Base-by-base conservation (phyloP, 35 echinoderm and acorn worm species). In the Lytechinus variegatus region DNA sequence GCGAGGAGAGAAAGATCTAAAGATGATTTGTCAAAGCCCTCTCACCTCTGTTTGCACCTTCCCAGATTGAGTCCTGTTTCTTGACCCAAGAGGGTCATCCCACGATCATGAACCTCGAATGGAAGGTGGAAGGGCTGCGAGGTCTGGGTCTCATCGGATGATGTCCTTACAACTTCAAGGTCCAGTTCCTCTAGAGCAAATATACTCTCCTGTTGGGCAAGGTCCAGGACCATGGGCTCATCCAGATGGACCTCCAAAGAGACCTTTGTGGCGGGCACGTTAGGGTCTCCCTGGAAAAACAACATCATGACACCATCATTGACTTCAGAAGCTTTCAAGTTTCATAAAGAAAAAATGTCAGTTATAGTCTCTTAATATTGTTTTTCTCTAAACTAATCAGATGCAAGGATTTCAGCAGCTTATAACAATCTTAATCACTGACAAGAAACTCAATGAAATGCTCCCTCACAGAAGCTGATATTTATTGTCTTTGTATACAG, bases 251-350 rank as follows among this genome's bases (percentile, higher is more conserved):
- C 98, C 86, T 97, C 95, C 16, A 99, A 94, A 58, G 96, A 98
- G 21, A 97, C 33, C 95, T 99, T 96, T 55, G 95, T 94, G 5
- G 98, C 97, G 53, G 98, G 98, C 1, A 99, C 98, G 92, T 99
- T 99, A 16, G 98, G 98, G 88, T 99, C 98, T 92, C 98, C 98
- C 97, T 98, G 89, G 9, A 87, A 87, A 87, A 14, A 21, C 29
- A n/a, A 44, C 33, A 44, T 44, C 33, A 44, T 44, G 33, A 44
- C 33, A 44, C 33, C 33, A 44, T 44, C 2, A 2, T 1, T 44
- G 33, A 44, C 33, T 44, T 44, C 33, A 44, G 33, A 44, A 44
- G 33, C 33, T 44, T 44, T 44, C 33, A 44, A 44, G 33, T 44
- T 44, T 44, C 33, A 44, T 44, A 44, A 44, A 44, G 33, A 0